These are phyloP conservation scores for Diplazon laetatorius DNA, from an alignment of 2,888 invertebrate species.

Conservation along the genomic window DNA sequence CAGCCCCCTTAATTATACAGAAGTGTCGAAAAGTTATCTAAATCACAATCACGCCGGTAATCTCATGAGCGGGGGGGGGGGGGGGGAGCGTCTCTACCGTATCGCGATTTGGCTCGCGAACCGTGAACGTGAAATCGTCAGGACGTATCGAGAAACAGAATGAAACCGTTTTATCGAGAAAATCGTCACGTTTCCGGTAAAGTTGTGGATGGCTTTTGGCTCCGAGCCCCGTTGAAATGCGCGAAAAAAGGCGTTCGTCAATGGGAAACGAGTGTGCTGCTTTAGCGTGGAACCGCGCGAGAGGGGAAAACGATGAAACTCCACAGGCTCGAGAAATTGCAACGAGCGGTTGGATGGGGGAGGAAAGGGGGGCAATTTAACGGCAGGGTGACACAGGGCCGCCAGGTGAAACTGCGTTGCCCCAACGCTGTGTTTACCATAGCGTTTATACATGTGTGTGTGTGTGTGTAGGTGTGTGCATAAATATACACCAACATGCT, in stretches of 20 bases:
- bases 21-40: slow-evolving; percentile 52
- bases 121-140: no score
- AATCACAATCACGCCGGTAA: slow-evolving; percentile 45
- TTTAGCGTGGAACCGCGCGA: no score
- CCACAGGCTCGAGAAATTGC: slow-evolving; percentile 16
- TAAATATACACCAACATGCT: no score
- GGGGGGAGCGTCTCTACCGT: no score
- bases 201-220: not conserved
- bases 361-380: slow-evolving; percentile 59
- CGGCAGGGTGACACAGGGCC: slow-evolving; percentile 20
- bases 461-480: no score
- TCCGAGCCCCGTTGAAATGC: not conserved
- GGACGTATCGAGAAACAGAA: no score
- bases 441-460: not conserved
- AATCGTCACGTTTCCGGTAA: no score
- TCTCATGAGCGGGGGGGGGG: slow-evolving; percentile 4
- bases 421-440: slow-evolving; percentile 22
- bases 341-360: no score
- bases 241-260: no score
- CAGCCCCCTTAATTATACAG: no score
- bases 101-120: no score
- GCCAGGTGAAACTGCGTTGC: slow-evolving; percentile 51
- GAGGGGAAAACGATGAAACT: slow-evolving; percentile 22
- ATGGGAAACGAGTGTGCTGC: no score
- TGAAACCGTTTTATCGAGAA: not conserved